Conservation (phyloP, 2,888 invertebrate genomes). For the Mactromeris polynyma region DNA sequence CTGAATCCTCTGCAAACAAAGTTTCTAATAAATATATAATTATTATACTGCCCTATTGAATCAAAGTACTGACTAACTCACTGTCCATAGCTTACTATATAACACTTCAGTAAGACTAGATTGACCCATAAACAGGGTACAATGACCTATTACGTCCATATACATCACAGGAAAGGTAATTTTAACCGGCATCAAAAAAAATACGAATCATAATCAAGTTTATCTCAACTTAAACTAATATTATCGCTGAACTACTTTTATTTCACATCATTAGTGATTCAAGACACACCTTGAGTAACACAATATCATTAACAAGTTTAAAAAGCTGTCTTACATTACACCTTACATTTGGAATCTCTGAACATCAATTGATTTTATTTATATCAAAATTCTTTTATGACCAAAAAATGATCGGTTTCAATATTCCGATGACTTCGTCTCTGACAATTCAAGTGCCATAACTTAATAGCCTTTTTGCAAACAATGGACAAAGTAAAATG, state of each 20-base stretch:
- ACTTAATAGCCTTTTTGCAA: not conserved
- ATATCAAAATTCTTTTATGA: not conserved
- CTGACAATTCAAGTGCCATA: constrained; percentile 8
- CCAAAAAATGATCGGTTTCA: not conserved
- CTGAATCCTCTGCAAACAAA: not conserved
- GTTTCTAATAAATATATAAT: too few relatives aligned
- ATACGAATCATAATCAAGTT: not conserved
- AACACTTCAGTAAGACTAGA: not conserved
- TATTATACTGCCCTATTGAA: not conserved
- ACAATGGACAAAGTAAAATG: not conserved
- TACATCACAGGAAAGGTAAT: not conserved
- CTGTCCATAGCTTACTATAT: not conserved
- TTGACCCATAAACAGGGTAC: not conserved
- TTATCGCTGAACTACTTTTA: not conserved
- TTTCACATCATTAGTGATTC: not conserved
- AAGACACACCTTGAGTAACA: not conserved
- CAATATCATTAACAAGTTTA: not conserved
- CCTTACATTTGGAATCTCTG: not conserved
- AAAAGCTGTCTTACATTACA: not conserved
- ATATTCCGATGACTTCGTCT: not conserved
- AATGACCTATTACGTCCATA: not conserved
- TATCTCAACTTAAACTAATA: not conserved
- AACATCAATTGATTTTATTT: not conserved
- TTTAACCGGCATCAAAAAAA: not conserved
- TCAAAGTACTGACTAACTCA: not conserved